Evolutionary conservation across 53 echinoderm and acorn worm genomes (phyloP).

Genomic region (Glandiceps talaboti): DNA sequence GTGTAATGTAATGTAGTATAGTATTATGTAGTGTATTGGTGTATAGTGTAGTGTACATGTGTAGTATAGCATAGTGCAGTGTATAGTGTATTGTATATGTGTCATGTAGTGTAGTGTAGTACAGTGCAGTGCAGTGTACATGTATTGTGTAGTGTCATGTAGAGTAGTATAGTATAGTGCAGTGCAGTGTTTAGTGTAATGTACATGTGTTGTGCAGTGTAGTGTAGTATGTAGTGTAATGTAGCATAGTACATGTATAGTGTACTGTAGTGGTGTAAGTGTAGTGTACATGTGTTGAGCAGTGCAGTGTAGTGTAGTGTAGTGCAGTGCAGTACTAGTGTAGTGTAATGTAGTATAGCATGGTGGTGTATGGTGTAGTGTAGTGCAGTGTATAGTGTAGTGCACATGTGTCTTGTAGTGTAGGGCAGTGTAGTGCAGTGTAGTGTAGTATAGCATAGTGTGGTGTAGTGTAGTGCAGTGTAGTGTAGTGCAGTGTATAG

Average conservation of each 20-base stretch:
- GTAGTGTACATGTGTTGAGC: no score
- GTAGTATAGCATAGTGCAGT: background rate
- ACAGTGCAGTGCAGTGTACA: background rate
- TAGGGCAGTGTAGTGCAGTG: background rate
- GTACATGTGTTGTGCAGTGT: background rate
- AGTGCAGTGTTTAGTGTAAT: no score
- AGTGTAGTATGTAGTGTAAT: background rate
- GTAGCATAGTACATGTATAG: background rate
- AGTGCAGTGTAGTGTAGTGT: background rate
- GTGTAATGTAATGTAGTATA: background rate
- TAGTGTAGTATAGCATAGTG: background rate
- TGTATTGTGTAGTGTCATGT: background rate
- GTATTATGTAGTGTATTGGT: background rate
- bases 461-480: background rate
- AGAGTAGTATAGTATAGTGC: background rate
- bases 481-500: background rate
- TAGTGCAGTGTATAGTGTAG: background rate
- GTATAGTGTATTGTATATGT: no score
- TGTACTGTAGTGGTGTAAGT: background rate
- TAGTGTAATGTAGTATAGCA: background rate
- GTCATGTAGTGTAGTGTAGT: background rate
- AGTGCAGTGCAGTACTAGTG: background rate
- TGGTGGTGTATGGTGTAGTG: background rate
- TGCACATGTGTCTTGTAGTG: no score
- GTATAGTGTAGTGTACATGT: background rate